phyloP scores from a whole-genome alignment of 2,888 invertebrate species.

The Camponotus fellah region DNA sequence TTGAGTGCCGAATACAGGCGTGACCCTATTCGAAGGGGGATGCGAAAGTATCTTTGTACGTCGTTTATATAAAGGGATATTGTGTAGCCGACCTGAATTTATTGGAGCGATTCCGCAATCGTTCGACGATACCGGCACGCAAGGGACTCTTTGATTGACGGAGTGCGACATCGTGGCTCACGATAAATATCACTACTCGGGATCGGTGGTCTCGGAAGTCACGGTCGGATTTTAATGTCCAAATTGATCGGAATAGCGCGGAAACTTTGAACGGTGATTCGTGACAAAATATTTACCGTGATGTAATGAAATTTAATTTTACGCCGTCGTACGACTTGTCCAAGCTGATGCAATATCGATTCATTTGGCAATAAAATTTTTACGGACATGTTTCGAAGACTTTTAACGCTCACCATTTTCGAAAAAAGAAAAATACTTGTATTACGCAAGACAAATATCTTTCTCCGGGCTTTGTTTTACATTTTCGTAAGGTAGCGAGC shows the following conservation, averaged over 20 bases:
- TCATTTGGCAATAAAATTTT: not conserved
- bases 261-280: not conserved
- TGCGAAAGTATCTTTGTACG: slow-evolving; percentile 67
- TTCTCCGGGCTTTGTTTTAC: not conserved
- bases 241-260: not conserved
- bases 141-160: slow-evolving; percentile 16
- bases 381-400: not conserved
- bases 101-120: slow-evolving; percentile 64
- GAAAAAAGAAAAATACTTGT: not conserved
- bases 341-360: not conserved
- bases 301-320: not conserved
- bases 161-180: not conserved
- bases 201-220: not conserved
- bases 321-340: not conserved
- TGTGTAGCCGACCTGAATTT: slow-evolving; percentile 71
- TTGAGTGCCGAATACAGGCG: slow-evolving; percentile 78
- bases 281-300: not conserved
- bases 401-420: not conserved
- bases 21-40: slow-evolving; percentile 69
- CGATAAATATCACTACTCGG: not conserved
- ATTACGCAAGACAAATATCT: not conserved
- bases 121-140: slow-evolving; percentile 5
- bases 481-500: not conserved
- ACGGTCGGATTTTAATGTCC: not conserved
- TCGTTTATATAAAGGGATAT: slow-evolving; percentile 66